These are phyloP conservation scores for Nudaria mundana DNA, from an alignment of 2,888 invertebrate species.

Conservation along the genomic window DNA sequence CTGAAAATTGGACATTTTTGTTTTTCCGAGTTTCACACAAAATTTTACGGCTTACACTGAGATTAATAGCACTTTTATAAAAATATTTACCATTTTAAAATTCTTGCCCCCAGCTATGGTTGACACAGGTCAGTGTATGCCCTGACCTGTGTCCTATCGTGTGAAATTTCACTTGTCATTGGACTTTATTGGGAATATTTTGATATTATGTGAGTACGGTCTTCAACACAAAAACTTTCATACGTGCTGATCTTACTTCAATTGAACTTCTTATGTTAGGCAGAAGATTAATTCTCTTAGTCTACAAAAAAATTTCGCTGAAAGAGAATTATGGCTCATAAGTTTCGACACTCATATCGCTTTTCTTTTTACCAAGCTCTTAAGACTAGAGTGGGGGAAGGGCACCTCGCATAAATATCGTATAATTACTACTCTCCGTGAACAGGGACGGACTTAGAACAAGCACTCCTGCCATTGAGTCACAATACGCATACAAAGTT, in stretches of 20 bases:
- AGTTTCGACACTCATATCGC: constrained; percentile 49
- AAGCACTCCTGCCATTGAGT: constrained; percentile 6
- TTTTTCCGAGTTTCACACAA: constrained; percentile 31
- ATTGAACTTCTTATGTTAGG: constrained; percentile 20
- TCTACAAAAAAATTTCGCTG: constrained; percentile 23
- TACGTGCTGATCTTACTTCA: constrained; percentile 19
- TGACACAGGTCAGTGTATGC: too few species aligned
- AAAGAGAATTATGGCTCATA: constrained; percentile 34
- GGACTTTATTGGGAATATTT: constrained; percentile 23
- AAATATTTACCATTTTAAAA: constrained; percentile 21
- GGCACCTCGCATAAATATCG: constrained; percentile 58
- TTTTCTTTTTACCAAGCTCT: constrained; percentile 44
- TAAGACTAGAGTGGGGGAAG: constrained; percentile 43
- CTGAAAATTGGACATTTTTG: constrained; percentile 35
- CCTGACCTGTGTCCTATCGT: constrained; percentile 7
- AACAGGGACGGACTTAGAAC: constrained; percentile 37
- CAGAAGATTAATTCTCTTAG: constrained; percentile 24
- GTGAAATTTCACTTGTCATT: constrained; percentile 8
- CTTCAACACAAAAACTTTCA: constrained; percentile 1
- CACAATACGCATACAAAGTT: constrained; percentile 6
- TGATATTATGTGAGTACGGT: constrained; percentile 17
- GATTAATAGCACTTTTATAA: constrained; percentile 30
- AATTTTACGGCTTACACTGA: constrained; percentile 37
- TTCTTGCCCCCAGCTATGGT: constrained; percentile 9
- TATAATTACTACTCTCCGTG: constrained; percentile 58